Conservation (phyloP, 2,888 invertebrate species). For the Xanthorhoe designata region DNA sequence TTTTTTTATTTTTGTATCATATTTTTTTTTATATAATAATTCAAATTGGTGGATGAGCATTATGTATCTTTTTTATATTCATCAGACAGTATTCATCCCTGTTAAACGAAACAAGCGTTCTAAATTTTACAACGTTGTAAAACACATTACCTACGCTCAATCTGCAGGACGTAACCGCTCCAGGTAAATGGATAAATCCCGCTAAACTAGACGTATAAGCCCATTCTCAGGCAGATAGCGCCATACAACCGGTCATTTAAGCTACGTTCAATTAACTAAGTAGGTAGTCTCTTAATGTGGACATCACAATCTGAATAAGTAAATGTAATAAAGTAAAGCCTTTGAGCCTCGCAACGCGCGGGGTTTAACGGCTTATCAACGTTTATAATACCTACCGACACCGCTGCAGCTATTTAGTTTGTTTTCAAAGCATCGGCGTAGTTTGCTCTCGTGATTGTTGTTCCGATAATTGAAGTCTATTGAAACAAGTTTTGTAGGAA, state of each 20-base stretch:
- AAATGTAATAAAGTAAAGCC: conserved; percentile 80
- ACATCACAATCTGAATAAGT: conserved; percentile 71
- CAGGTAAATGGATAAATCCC: conserved; percentile 35
- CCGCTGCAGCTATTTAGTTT: conserved; percentile 41
- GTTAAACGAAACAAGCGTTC: conserved; percentile 8
- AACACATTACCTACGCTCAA: conserved; percentile 34
- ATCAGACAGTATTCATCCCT: not conserved
- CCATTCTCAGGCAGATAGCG: conserved; percentile 36
- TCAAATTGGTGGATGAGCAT: not conserved
- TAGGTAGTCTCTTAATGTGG: conserved; percentile 63
- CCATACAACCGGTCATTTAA: conserved; percentile 48
- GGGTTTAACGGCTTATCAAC: conserved; percentile 72
- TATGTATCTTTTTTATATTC: not conserved
- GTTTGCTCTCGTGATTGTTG: conserved; percentile 8
- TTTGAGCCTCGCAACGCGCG: conserved; percentile 65
- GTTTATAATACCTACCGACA: conserved; percentile 67
- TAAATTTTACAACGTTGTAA: conserved; percentile 26
- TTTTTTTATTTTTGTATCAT: too few species aligned
- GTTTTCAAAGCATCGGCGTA: conserved; percentile 21
- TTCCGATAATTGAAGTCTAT: conserved; percentile 4
- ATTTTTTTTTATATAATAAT: too few species aligned
- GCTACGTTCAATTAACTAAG: conserved; percentile 70
- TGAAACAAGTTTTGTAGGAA: not conserved
- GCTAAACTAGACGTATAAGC: conserved; percentile 42
- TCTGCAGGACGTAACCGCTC: conserved; percentile 35